phyloP scores from a whole-genome alignment of 1,140 invertebrate species.

The Apis mellifera region DNA sequence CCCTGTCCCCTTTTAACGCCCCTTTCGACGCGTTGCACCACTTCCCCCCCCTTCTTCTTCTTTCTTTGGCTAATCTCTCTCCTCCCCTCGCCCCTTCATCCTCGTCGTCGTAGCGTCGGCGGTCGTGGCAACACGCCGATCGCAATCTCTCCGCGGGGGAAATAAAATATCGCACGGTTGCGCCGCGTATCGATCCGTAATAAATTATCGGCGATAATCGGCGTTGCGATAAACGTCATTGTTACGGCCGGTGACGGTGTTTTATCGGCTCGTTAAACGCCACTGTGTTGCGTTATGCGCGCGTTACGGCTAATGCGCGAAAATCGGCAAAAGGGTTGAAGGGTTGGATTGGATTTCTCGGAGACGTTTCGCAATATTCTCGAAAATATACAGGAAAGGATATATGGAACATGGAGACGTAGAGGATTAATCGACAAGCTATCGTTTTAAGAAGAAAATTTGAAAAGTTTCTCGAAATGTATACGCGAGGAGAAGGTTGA shows the following conservation, averaged over 20 bases:
- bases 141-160: slow-evolving; percentile 23
- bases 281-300: neutral
- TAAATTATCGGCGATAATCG: slow-evolving; percentile 48
- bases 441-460: too few species aligned
- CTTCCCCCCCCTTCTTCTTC: too few species aligned
- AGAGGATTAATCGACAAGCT: too few species aligned
- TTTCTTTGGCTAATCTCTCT: slow-evolving; percentile 4
- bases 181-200: slow-evolving; percentile 15
- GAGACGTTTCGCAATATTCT: too few species aligned
- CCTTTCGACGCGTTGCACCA: too few species aligned
- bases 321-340: neutral
- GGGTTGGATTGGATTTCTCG: too few species aligned
- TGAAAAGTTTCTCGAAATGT: too few species aligned
- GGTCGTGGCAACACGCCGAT: neutral
- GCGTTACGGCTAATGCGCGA: neutral
- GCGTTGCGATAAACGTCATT: slow-evolving; percentile 39
- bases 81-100: neutral
- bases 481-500: too few species aligned
- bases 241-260: slow-evolving; percentile 17
- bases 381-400: too few species aligned
- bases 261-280: slow-evolving; percentile 40
- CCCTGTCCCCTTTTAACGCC: too few species aligned
- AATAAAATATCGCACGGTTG: slow-evolving; percentile 43
- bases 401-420: too few species aligned
- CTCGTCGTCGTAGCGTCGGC: too few species aligned